These are phyloP conservation scores for Brachionus angularis DNA, from an alignment of 1,140 invertebrate species.

Conservation along the genomic window DNA sequence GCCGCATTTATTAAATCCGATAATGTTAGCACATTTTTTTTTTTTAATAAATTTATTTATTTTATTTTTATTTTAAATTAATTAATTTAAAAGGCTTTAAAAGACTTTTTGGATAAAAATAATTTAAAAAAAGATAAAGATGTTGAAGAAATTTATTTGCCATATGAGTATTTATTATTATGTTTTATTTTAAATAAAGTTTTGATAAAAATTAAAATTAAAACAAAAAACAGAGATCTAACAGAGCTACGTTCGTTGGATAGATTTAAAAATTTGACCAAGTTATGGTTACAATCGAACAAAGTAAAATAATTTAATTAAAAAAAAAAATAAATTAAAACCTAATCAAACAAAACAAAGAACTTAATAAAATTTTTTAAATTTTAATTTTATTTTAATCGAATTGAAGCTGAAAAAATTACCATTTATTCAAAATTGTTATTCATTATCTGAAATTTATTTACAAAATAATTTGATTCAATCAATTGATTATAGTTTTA, in stretches of 20 bases:
- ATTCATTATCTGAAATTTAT: conserved; percentile 21
- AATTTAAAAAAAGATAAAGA: conserved; percentile 28
- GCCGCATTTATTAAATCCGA: conserved; percentile 25
- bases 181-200: not conserved
- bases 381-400: not conserved
- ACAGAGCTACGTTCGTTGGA: not conserved
- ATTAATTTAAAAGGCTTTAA: conserved; percentile 26
- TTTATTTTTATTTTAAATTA: no score
- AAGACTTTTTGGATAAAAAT: conserved; percentile 29
- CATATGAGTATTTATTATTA: conserved; percentile 6
- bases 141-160: conserved; percentile 26
- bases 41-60: no score
- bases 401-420: conserved; percentile 3
- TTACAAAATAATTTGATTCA: conserved; percentile 39
- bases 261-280: conserved; percentile 35
- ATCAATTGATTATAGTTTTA: conserved; percentile 22
- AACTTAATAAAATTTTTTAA: not conserved
- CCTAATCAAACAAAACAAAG: no score
- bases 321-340: no score
- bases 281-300: conserved; percentile 33
- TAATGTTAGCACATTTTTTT: conserved; percentile 14
- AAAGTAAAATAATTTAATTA: not conserved
- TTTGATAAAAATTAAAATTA: not conserved
- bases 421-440: conserved; percentile 30
- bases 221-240: conserved; percentile 7